A percentile compares a stretch with the other conserved stretches of the same genome.
These are phyloP conservation scores for Microcebus lehilahytsara DNA, from an alignment of 2,113 vertebrate species.

Conservation along the genomic window DNA sequence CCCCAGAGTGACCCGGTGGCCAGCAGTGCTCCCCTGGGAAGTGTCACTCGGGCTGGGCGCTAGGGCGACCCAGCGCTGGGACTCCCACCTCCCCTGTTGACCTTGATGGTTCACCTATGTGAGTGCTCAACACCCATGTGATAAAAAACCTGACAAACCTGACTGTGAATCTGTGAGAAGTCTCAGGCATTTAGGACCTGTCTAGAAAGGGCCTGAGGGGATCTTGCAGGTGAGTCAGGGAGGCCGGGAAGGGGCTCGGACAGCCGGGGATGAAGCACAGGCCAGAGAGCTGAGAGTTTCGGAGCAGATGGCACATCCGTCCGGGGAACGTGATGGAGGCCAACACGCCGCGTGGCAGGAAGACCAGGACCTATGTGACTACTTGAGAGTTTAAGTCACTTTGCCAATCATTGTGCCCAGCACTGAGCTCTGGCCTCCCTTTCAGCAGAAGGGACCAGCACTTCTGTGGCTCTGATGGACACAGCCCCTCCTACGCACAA, in stretches of 20 bases:
- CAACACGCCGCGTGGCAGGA: not conserved
- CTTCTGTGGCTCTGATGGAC: not conserved
- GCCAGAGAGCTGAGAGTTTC: not conserved
- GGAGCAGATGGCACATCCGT: not conserved
- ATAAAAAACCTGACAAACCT: not conserved
- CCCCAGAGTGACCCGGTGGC: rapidly evolving
- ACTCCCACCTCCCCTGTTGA: not conserved
- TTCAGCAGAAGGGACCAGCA: not conserved
- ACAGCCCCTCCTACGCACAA: rapidly evolving
- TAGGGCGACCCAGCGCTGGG: not conserved
- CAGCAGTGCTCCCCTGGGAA: not conserved
- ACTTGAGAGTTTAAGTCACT: not conserved
- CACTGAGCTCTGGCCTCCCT: not conserved
- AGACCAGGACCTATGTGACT: not conserved
- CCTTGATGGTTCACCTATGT: not conserved
- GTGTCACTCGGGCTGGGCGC: not conserved
- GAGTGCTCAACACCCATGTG: not conserved
- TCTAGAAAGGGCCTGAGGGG: not conserved
- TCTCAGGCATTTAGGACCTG: not conserved
- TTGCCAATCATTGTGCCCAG: not conserved
- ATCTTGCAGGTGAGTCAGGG: not conserved
- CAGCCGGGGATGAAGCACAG: not conserved
- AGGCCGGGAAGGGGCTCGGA: not conserved
- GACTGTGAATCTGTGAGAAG: not conserved
- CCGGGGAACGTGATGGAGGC: rapidly evolving